Evolutionary conservation across 1,140 invertebrate species (phyloP).

Genomic region (Ceratina calcarata): DNA sequence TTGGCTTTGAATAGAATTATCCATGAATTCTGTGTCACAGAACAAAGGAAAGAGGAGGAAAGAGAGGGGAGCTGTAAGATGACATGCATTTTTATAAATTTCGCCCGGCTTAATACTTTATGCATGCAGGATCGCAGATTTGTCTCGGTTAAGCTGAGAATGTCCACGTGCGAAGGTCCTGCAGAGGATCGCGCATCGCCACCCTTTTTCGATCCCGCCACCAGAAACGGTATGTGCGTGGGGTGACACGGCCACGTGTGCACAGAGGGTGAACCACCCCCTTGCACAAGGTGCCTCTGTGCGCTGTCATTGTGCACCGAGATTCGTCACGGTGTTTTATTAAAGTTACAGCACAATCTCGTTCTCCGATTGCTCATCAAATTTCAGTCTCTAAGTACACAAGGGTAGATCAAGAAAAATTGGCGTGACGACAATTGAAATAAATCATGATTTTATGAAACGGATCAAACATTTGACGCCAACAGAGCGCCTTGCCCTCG

Average conservation of each 20-base stretch:
- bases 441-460: no score
- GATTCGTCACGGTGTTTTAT: conserved; percentile 65
- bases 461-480: no score
- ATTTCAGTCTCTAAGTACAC: conserved; percentile 5
- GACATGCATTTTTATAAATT: conserved; percentile 80
- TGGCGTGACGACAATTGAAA: not conserved
- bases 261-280: conserved; percentile 56
- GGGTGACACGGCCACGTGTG: conserved; percentile 61
- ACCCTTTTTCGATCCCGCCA: conserved; percentile 58
- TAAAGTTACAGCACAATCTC: conserved; percentile 38
- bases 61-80: conserved; percentile 55
- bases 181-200: conserved; percentile 49
- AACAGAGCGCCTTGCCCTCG: no score
- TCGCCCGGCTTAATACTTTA: conserved; percentile 80
- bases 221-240: conserved; percentile 68
- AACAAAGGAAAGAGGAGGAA: no score
- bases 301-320: conserved; percentile 58
- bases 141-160: conserved; percentile 80
- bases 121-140: conserved; percentile 80
- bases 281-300: conserved; percentile 66
- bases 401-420: not conserved
- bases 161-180: conserved; percentile 77
- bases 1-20: no score
- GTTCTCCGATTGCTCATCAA: conserved; percentile 14
- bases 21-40: not conserved